A percentile compares a stretch with the other conserved stretches of the same genome.
Evolutionary conservation across 2,113 vertebrate species (phyloP).

Genomic region (Ochotona princeps): DNA sequence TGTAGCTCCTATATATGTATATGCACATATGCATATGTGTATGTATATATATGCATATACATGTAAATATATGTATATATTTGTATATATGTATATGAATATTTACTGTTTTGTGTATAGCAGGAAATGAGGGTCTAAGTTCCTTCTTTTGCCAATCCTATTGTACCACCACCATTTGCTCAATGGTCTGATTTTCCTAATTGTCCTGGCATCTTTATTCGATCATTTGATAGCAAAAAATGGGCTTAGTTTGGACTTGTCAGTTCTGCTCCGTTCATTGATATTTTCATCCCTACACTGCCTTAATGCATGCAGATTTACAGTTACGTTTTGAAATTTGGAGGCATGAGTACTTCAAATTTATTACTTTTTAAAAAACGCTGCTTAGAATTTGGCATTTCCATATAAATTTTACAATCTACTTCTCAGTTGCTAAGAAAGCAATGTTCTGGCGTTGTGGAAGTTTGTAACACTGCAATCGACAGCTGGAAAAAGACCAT

Average conservation of each 20-base stretch:
- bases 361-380: constrained; percentile 14
- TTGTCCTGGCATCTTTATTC: not conserved
- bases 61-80: no score
- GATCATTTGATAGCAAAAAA: not conserved
- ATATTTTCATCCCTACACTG: not conserved
- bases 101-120: not conserved
- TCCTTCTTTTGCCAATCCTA: not conserved
- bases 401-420: constrained; percentile 38
- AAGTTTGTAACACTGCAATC: not conserved
- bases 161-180: not conserved
- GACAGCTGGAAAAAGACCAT: no score
- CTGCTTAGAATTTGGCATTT: constrained; percentile 45
- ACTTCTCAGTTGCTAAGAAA: constrained; percentile 37
- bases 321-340: constrained; percentile 4
- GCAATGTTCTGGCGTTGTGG: not conserved
- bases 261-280: not conserved
- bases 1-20: no score
- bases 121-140: not conserved
- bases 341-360: constrained; percentile 20
- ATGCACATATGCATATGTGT: no score
- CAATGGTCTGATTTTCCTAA: not conserved
- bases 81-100: no score
- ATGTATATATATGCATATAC: no score
- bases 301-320: not conserved
- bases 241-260: constrained; percentile 15